A percentile compares a stretch with the other conserved stretches of the same genome.
Conservation (phyloP, 2,888 invertebrate species). For the Meandrusa payeni region DNA sequence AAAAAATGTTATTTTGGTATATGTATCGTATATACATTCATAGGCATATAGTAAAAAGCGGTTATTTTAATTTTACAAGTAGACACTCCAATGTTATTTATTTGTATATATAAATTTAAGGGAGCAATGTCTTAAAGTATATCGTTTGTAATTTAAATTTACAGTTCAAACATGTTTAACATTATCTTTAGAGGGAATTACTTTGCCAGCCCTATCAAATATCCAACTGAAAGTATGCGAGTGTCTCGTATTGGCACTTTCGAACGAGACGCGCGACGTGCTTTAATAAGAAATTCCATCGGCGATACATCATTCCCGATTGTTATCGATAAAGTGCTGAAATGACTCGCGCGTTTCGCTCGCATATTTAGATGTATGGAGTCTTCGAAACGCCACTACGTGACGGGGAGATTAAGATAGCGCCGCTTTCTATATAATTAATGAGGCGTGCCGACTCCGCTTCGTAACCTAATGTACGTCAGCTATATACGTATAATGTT, state of each 20-base stretch:
- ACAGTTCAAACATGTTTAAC: too few species aligned
- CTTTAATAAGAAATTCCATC: slow-evolving; percentile 19
- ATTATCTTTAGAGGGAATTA: too few species aligned
- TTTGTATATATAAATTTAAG: too few species aligned
- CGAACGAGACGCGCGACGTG: slow-evolving; percentile 9
- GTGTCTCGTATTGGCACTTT: slow-evolving; percentile 7
- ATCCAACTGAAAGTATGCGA: background rate
- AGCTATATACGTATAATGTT: too few species aligned
- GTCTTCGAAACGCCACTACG: slow-evolving; percentile 6
- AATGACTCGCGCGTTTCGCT: slow-evolving; percentile 14
- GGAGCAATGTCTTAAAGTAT: too few species aligned
- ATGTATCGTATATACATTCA: too few species aligned
- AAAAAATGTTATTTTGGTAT: too few species aligned
- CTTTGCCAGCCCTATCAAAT: too few species aligned
- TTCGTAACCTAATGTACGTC: background rate
- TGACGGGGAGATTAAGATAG: slow-evolving; percentile 16
- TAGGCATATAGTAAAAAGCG: too few species aligned
- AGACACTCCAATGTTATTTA: too few species aligned
- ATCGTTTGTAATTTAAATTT: too few species aligned
- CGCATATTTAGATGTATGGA: slow-evolving; percentile 2
- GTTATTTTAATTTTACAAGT: too few species aligned
- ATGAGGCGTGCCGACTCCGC: slow-evolving; percentile 8
- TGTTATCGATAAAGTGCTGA: slow-evolving; percentile 19
- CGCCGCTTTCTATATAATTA: slow-evolving; percentile 20
- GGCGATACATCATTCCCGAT: slow-evolving; percentile 22